These are phyloP conservation scores for Ia io DNA, from an alignment of 2,113 vertebrate genomes.

Conservation along the genomic window DNA sequence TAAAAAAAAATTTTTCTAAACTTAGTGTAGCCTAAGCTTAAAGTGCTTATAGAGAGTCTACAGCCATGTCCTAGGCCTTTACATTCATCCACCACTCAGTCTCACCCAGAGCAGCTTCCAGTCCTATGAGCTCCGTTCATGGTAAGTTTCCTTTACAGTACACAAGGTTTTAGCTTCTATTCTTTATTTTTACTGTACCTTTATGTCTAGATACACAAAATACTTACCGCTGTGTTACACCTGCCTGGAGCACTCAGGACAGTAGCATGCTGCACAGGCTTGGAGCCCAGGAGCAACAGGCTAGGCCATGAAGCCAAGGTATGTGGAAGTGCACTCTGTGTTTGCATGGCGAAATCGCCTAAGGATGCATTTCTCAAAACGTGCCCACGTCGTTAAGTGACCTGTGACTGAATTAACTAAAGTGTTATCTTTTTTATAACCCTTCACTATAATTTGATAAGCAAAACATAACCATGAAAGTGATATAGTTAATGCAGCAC, in stretches of 20 bases:
- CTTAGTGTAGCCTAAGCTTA: too few species aligned
- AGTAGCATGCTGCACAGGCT: not conserved
- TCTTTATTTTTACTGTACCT: not conserved
- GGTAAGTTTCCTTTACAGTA: not conserved
- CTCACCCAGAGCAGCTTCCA: not conserved
- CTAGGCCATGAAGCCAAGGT: fast-evolving
- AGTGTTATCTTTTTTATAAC: not conserved
- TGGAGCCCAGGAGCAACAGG: not conserved
- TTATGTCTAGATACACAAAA: not conserved
- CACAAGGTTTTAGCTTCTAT: not conserved
- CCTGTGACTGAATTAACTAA: not conserved
- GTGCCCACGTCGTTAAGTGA: too few species aligned
- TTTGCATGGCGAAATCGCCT: fast-evolving
- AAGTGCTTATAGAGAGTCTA: too few species aligned
- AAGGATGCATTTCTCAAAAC: too few species aligned
- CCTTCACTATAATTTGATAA: not conserved
- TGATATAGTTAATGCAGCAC: not conserved
- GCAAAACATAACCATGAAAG: not conserved
- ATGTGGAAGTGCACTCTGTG: fast-evolving
- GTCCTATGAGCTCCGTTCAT: not conserved
- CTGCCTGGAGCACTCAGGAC: not conserved
- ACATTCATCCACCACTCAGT: not conserved
- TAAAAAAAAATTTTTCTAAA: not conserved
- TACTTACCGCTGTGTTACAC: not conserved
- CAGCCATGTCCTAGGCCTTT: fast-evolving